Evolutionary conservation across 1,140 invertebrate genomes (phyloP).

Genomic region (Gonioctena quinquepunctata): DNA sequence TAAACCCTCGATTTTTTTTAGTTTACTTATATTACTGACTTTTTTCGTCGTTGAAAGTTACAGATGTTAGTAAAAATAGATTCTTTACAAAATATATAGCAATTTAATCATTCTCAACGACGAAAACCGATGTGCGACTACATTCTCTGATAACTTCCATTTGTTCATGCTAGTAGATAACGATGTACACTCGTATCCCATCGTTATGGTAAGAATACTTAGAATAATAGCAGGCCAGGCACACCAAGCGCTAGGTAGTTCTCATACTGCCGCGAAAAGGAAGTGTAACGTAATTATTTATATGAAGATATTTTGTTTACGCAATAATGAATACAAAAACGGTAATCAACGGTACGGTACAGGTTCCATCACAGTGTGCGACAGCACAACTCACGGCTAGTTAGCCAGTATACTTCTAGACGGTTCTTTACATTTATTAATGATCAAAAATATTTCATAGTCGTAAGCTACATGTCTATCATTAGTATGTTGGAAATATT

Average conservation of each 20-base stretch:
- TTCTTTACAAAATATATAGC: too few relatives aligned
- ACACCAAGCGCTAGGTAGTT: background rate
- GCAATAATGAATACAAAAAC: slow-evolving; percentile 27
- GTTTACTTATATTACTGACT: too few relatives aligned
- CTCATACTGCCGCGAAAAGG: background rate
- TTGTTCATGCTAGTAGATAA: background rate
- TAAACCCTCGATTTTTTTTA: too few relatives aligned
- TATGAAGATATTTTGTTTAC: slow-evolving; percentile 7
- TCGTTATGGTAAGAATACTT: background rate
- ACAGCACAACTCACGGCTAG: background rate
- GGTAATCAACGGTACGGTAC: slow-evolving; percentile 26
- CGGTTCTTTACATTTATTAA: too few relatives aligned
- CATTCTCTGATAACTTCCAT: too few relatives aligned
- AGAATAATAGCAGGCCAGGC: background rate
- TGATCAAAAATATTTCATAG: too few relatives aligned
- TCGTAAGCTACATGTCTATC: too few relatives aligned
- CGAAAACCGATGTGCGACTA: too few relatives aligned
- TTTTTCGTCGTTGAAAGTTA: too few relatives aligned
- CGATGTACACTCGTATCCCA: background rate
- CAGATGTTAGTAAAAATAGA: too few relatives aligned
- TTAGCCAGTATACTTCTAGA: background rate
- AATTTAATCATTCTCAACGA: too few relatives aligned
- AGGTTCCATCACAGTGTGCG: background rate
- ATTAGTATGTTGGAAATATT: too few relatives aligned
- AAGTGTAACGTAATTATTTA: background rate